Percentiles rank a stretch among this genome's conserved stretches.
Conservation (phyloP, 2,797 vertebrate genomes). For the Selene dorsalis region DNA sequence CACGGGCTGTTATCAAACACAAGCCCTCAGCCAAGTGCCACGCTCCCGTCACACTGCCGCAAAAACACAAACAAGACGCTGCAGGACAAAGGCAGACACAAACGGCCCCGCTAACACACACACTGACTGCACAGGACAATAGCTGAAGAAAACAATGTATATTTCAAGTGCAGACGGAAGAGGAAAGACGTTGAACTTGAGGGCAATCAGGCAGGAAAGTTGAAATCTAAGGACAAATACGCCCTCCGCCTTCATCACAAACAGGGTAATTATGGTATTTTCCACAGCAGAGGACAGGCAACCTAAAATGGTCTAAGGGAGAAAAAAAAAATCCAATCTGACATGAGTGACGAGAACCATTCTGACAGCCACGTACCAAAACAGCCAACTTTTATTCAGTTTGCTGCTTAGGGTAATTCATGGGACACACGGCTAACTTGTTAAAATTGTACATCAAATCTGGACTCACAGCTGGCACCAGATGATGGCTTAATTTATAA, state of each 20-base stretch:
- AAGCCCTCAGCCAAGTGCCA: conserved; percentile 80
- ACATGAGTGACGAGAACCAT: conserved; percentile 78
- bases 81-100: conserved; percentile 67
- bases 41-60: conserved; percentile 68
- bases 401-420: conserved; percentile 75
- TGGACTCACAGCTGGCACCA: conserved; percentile 76
- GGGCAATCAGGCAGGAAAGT: conserved; percentile 80
- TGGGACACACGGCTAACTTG: conserved; percentile 63
- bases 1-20: conserved; percentile 74
- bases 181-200: conserved; percentile 82
- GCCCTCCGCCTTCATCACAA: conserved; percentile 80
- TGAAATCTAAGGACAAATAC: conserved; percentile 81
- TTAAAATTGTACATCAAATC: conserved; percentile 80
- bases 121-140: conserved; percentile 74
- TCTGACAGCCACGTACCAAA: conserved; percentile 76
- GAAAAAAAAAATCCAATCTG: conserved; percentile 55
- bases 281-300: conserved; percentile 77
- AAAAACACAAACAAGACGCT: conserved; percentile 74
- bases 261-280: conserved; percentile 82
- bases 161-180: conserved; percentile 79
- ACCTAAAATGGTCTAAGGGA: conserved; percentile 73
- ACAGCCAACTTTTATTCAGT: conserved; percentile 78
- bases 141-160: conserved; percentile 82
- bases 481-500: conserved; percentile 66
- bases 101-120: conserved; percentile 40